phyloP scores from a whole-genome alignment of 2,113 vertebrate species.

The Pardalotus punctatus region DNA sequence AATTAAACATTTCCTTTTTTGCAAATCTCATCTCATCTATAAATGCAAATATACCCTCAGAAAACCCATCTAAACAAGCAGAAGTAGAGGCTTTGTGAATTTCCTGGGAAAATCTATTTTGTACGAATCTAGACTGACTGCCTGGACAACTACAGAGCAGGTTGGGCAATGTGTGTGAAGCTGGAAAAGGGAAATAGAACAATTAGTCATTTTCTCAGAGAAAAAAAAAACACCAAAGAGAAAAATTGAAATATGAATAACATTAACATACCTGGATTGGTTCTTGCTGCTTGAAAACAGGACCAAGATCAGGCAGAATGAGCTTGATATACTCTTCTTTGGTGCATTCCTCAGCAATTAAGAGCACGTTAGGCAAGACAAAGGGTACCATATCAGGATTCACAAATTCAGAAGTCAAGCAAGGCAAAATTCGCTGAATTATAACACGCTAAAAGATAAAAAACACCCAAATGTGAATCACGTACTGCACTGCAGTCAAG shows the following conservation, averaged over 20 bases:
- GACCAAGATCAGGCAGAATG: slow-evolving; percentile 91
- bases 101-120: neutral
- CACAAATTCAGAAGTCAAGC: slow-evolving; percentile 92
- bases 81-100: neutral
- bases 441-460: slow-evolving; percentile 85
- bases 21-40: neutral
- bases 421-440: slow-evolving; percentile 91
- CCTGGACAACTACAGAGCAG: neutral
- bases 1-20: neutral
- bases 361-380: slow-evolving; percentile 93
- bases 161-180: neutral
- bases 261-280: slow-evolving; percentile 87
- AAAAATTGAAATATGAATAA: neutral
- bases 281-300: slow-evolving; percentile 97
- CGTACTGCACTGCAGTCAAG: neutral
- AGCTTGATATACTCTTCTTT: slow-evolving; percentile 94
- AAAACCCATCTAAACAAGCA: neutral
- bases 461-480: neutral
- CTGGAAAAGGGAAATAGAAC: neutral
- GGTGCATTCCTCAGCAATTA: slow-evolving; percentile 96
- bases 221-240: neutral
- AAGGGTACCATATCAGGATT: slow-evolving; percentile 99
- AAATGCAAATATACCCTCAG: neutral
- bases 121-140: neutral
- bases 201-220: neutral